These are phyloP conservation scores for Euplexia lucipara DNA, from an alignment of 2,888 invertebrate species.

Conservation along the genomic window DNA sequence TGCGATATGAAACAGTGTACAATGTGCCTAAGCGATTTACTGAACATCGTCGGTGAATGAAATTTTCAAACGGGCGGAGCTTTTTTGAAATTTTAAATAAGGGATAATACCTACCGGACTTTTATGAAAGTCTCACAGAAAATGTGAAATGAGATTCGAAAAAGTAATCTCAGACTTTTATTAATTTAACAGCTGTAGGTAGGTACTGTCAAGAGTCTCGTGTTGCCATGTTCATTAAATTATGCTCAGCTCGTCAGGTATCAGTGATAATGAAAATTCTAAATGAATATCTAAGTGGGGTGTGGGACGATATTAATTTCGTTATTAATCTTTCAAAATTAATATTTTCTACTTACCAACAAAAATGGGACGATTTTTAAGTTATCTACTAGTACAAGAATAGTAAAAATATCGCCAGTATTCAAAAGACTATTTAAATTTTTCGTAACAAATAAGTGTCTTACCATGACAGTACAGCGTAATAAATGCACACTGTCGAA, in stretches of 20 bases:
- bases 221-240: constrained; percentile 9
- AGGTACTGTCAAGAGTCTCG: constrained; percentile 3
- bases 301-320: not conserved
- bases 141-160: constrained; percentile 52
- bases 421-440: no score
- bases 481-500: constrained; percentile 49
- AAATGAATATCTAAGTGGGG: not conserved
- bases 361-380: not conserved
- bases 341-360: not conserved
- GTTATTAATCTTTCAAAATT: not conserved
- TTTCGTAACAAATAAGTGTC: constrained; percentile 26
- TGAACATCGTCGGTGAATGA: constrained; percentile 26
- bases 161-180: constrained; percentile 46
- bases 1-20: constrained; percentile 23
- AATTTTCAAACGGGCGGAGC: constrained; percentile 43
- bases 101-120: constrained; percentile 43
- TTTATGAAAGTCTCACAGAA: constrained; percentile 55
- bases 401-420: no score
- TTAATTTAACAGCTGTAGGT: constrained; percentile 20
- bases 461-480: constrained; percentile 26
- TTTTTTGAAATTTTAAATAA: constrained; percentile 47
- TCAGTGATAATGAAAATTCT: not conserved
- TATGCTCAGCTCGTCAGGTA: not conserved
- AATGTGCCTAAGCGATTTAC: constrained; percentile 32
- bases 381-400: no score